These are phyloP conservation scores for Cantharis lateralis DNA, from an alignment of 2,888 invertebrate species.

Conservation along the genomic window DNA sequence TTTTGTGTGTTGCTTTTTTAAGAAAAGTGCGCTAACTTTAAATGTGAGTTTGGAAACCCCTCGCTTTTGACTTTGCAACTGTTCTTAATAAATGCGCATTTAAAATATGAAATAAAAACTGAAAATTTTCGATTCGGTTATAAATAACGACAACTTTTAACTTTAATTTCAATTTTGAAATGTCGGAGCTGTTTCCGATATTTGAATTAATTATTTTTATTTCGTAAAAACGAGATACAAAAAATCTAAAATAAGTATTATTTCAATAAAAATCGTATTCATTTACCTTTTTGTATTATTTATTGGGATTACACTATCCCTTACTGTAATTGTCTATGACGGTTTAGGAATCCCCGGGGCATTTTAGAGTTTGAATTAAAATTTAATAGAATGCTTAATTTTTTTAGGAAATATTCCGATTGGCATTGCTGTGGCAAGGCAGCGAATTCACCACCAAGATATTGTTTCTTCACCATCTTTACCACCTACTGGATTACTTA, in stretches of 20 bases:
- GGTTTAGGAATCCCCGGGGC: background rate
- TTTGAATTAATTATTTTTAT: too few relatives aligned
- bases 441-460: slow-evolving; percentile 66
- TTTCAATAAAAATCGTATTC: background rate
- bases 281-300: background rate
- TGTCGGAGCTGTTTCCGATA: too few relatives aligned
- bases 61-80: too few relatives aligned
- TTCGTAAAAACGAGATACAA: background rate
- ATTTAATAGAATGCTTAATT: background rate
- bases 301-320: background rate
- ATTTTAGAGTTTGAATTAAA: background rate
- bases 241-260: background rate
- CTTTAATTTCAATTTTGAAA: too few relatives aligned
- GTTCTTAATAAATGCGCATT: too few relatives aligned
- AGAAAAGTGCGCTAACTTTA: too few relatives aligned
- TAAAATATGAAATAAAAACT: too few relatives aligned
- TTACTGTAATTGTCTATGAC: background rate
- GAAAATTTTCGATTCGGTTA: too few relatives aligned
- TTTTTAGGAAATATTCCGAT: slow-evolving; percentile 67
- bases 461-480: slow-evolving; percentile 53
- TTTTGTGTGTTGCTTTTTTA: too few relatives aligned
- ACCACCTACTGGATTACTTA: slow-evolving; percentile 52
- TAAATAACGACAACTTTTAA: too few relatives aligned
- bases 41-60: too few relatives aligned
- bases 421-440: slow-evolving; percentile 83